These are phyloP conservation scores for Rhinoderma darwinii DNA, from an alignment of 2,113 vertebrate species.

Conservation along the genomic window DNA sequence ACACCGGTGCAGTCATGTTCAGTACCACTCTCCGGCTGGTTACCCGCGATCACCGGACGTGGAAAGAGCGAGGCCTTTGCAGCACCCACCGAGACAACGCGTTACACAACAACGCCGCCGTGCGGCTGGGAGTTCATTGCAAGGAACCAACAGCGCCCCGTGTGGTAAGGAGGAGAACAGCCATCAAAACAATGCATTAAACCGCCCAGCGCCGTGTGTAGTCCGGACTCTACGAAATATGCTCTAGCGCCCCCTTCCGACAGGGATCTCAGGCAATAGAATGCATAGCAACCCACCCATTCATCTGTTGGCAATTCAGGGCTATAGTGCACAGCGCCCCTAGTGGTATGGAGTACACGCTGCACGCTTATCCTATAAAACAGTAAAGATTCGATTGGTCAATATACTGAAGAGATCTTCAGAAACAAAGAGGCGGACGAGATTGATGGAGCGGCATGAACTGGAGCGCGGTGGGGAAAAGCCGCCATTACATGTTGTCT, in stretches of 20 bases:
- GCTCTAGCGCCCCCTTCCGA: conserved; percentile 19
- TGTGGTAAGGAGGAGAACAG: conserved; percentile 30
- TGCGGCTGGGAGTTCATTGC: conserved; percentile 43
- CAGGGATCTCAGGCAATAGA: background rate
- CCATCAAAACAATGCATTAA: background rate
- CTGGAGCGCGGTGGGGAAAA: background rate
- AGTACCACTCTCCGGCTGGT: conserved; percentile 60
- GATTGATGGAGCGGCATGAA: background rate
- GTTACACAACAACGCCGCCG: conserved; percentile 54
- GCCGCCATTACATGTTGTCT: background rate
- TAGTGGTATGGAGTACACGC: conserved; percentile 12
- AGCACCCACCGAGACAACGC: conserved; percentile 48
- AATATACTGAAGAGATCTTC: background rate
- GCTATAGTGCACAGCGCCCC: conserved; percentile 24
- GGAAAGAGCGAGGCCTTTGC: conserved; percentile 29
- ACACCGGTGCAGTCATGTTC: conserved; percentile 89
- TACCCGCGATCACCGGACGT: conserved; percentile 40
- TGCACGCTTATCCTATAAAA: background rate
- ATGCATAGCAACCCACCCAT: conserved; percentile 18
- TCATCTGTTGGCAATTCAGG: background rate
- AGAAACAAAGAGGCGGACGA: background rate
- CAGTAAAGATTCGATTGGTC: background rate
- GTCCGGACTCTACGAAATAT: background rate
- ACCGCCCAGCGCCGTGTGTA: background rate
- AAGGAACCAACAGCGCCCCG: conserved; percentile 47